phyloP scores from a whole-genome alignment of 2,888 invertebrate species.

The Chymomyza amoena region DNA sequence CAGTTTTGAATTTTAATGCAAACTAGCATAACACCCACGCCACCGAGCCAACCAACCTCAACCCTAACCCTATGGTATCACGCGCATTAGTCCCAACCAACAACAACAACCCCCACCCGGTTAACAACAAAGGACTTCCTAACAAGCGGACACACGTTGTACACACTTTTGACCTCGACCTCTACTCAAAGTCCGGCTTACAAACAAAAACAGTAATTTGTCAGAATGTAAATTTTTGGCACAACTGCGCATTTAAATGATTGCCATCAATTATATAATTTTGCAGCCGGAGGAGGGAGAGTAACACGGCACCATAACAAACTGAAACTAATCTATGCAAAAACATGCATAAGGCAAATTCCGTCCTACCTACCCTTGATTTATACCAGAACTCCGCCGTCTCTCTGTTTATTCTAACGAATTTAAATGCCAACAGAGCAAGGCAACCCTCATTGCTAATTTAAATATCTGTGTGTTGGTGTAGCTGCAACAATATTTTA shows the following conservation, averaged over 20 bases:
- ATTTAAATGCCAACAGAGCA: constrained; percentile 17
- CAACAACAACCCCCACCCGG: not conserved
- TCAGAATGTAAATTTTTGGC: constrained; percentile 67
- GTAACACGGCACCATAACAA: constrained; percentile 36
- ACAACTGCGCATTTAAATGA: constrained; percentile 61
- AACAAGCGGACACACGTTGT: constrained; percentile 10
- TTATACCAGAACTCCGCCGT: not conserved
- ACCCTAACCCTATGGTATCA: not conserved
- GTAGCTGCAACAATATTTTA: constrained; percentile 24
- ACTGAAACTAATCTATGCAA: constrained; percentile 69
- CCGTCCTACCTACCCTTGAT: constrained; percentile 27
- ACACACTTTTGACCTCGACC: constrained; percentile 37
- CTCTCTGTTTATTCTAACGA: not conserved
- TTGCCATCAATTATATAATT: constrained; percentile 60
- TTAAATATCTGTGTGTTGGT: not conserved
- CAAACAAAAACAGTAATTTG: constrained; percentile 57
- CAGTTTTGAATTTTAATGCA: not conserved
- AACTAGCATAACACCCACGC: not conserved
- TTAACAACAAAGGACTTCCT: not conserved
- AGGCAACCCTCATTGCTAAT: constrained; percentile 43
- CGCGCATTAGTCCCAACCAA: not conserved
- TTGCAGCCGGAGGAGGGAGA: constrained; percentile 21
- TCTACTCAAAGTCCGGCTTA: not conserved
- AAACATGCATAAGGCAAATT: constrained; percentile 56
- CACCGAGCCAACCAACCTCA: not conserved